Evolutionary conservation across 2,888 invertebrate genomes (phyloP).

Genomic region (Graphium colonna): DNA sequence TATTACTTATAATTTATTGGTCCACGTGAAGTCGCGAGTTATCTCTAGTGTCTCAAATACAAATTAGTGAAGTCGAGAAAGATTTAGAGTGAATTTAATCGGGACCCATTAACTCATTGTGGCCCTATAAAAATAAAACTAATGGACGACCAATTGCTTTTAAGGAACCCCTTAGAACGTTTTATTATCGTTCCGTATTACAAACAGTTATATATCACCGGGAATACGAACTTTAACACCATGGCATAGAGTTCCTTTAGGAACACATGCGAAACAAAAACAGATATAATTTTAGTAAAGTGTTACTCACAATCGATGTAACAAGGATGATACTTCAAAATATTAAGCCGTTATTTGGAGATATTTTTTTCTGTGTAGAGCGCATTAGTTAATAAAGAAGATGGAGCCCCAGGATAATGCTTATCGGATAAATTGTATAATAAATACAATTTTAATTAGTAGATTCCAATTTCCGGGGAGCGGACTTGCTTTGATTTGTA

Average conservation of each 20-base stretch:
- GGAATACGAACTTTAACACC: conserved; percentile 10
- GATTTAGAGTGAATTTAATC: conserved; percentile 23
- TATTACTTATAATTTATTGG: neutral
- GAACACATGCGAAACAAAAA: neutral
- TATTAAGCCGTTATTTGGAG: neutral
- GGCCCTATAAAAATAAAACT: conserved; percentile 29
- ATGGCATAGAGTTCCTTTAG: conserved; percentile 1
- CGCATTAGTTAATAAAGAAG: neutral
- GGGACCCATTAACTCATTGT: conserved; percentile 26
- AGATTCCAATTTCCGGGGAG: too few relatives aligned
- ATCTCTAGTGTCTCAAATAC: conserved; percentile 3
- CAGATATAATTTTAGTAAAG: conserved; percentile 16
- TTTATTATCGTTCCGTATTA: conserved; percentile 21
- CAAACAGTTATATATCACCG: neutral
- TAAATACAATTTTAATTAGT: too few relatives aligned
- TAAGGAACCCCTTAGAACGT: conserved; percentile 25
- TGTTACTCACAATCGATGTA: conserved; percentile 21
- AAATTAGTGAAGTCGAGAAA: conserved; percentile 18
- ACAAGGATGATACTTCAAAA: conserved; percentile 27
- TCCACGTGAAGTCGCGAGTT: conserved; percentile 8
- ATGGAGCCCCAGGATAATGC: too few relatives aligned
- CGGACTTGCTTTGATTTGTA: too few relatives aligned
- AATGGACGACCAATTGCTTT: conserved; percentile 26
- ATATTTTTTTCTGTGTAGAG: neutral
- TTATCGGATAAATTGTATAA: too few relatives aligned